Evolutionary conservation across 2,113 vertebrate species (phyloP).

Genomic region (Perognathus longimembris): DNA sequence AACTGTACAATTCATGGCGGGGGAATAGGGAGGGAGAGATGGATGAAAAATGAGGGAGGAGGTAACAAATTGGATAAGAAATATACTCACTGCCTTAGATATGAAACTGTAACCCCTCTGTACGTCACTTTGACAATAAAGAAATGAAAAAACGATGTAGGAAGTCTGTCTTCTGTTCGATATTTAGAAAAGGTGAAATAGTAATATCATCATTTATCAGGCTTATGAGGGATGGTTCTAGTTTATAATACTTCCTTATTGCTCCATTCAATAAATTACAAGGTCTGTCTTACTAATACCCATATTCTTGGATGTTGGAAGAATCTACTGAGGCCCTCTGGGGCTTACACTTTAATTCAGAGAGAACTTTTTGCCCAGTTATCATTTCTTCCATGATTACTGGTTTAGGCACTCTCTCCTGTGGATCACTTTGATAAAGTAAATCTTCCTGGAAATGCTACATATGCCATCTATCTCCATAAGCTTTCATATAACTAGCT

Average conservation of each 20-base stretch:
- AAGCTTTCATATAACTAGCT: background rate
- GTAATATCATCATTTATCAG: background rate
- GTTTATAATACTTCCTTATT: background rate
- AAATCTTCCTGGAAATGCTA: constrained; percentile 33
- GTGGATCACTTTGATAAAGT: background rate
- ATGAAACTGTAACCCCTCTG: no score
- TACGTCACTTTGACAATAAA: no score
- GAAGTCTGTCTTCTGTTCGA: background rate
- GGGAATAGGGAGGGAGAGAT: no score
- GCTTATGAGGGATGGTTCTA: background rate
- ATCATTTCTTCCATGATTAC: constrained; percentile 10
- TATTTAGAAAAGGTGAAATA: background rate
- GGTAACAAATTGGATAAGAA: no score
- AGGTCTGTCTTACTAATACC: background rate
- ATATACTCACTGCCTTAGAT: no score
- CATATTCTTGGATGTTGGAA: background rate
- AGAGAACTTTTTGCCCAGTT: background rate
- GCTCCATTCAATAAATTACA: background rate
- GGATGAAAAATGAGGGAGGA: no score
- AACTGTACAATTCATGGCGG: no score
- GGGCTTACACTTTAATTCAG: background rate
- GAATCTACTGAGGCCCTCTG: background rate
- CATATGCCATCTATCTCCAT: background rate
- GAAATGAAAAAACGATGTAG: background rate
- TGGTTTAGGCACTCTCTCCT: background rate